A percentile compares a stretch with the other conserved stretches of the same genome.
These are phyloP conservation scores for Dasypolia templi DNA, from an alignment of 2,888 invertebrate species.

Conservation along the genomic window DNA sequence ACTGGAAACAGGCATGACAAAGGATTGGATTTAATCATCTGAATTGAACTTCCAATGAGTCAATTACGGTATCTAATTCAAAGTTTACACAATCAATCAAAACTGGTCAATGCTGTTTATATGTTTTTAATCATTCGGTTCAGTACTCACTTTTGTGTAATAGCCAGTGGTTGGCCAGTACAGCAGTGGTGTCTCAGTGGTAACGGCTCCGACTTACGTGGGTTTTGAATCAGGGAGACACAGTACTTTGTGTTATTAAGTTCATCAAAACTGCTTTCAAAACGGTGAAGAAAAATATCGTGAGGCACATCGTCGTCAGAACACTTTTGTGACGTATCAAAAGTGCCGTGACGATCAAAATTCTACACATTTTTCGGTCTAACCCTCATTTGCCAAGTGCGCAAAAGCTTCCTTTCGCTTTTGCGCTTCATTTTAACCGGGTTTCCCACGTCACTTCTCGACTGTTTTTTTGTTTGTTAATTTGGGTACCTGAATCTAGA, in stretches of 20 bases:
- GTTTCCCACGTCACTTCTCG: not conserved
- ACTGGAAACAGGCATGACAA: not conserved
- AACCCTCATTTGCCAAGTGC: too few relatives aligned
- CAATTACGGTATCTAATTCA: constrained; percentile 12
- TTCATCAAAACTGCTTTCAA: too few relatives aligned
- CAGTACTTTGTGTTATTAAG: too few relatives aligned
- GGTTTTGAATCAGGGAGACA: not conserved
- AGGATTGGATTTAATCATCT: constrained; percentile 14
- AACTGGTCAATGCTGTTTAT: not conserved
- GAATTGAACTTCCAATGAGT: constrained; percentile 15
- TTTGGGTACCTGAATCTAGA: not conserved
- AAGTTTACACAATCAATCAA: constrained; percentile 34
- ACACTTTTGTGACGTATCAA: too few relatives aligned
- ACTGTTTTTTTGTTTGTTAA: not conserved
- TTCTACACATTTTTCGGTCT: too few relatives aligned
- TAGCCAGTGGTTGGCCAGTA: not conserved
- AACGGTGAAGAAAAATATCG: too few relatives aligned
- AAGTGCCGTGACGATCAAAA: too few relatives aligned
- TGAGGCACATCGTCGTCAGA: too few relatives aligned
- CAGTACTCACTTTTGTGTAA: not conserved
- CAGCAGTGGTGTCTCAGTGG: too few relatives aligned
- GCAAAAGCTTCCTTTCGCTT: too few relatives aligned
- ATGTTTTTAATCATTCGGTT: not conserved
- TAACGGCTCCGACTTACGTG: not conserved
- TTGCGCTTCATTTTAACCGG: too few relatives aligned